Conservation (phyloP, 1,140 invertebrate species). For the Dreissena polymorpha region DNA sequence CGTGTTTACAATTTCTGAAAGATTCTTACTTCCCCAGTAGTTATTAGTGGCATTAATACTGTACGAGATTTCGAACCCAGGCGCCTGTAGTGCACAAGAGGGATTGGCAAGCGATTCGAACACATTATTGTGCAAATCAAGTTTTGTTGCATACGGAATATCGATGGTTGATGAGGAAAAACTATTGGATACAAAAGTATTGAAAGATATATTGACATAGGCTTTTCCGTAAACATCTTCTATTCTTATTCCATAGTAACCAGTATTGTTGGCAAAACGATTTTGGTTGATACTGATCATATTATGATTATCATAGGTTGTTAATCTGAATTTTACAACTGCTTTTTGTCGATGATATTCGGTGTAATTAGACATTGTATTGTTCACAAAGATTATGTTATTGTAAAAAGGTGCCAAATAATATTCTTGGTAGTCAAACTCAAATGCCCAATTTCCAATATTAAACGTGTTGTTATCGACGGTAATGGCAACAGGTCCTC, state of each 20-base stretch:
- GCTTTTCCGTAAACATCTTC: background rate
- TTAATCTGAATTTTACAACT: background rate
- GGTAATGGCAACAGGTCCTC: background rate
- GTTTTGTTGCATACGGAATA: background rate
- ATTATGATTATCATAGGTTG: background rate
- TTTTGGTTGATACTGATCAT: background rate
- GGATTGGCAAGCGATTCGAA: background rate
- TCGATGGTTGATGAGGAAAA: background rate
- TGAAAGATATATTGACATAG: background rate
- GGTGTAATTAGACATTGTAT: background rate
- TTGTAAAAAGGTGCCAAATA: background rate
- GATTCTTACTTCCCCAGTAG: conserved; percentile 9
- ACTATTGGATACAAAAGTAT: conserved; percentile 1
- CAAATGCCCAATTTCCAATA: background rate
- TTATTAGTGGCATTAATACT: conserved; percentile 11
- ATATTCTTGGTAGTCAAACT: background rate
- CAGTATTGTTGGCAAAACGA: background rate
- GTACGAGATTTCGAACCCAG: background rate
- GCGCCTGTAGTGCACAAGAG: background rate
- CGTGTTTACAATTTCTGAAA: conserved; percentile 1
- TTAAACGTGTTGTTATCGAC: conserved; percentile 8
- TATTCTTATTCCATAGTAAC: background rate
- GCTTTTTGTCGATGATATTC: background rate
- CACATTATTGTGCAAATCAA: conserved; percentile 3
- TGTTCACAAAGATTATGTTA: background rate